Conservation (phyloP, 2,888 invertebrate species). For the Drosophila fulvimacula region DNA sequence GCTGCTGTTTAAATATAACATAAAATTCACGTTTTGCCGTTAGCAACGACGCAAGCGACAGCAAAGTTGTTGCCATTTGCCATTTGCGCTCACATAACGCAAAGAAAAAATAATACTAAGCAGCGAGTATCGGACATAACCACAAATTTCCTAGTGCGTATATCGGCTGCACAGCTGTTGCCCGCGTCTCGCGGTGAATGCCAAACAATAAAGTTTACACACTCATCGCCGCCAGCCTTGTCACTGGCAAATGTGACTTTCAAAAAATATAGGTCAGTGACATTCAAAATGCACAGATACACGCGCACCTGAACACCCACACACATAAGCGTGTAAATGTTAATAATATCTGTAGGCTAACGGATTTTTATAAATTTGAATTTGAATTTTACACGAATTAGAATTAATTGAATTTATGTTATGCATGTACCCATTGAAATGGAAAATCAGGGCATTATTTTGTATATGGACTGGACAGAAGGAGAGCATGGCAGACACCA, state of each 20-base stretch:
- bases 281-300: conserved; percentile 55
- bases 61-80: conserved; percentile 48
- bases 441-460: too few species aligned
- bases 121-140: conserved; percentile 55
- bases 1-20: conserved; percentile 29
- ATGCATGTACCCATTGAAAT: too few species aligned
- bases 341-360: not conserved
- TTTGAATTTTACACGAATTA: not conserved
- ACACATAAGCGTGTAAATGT: not conserved
- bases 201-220: conserved; percentile 16
- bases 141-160: conserved; percentile 36
- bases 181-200: conserved; percentile 54
- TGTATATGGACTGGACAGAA: too few species aligned
- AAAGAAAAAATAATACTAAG: not conserved
- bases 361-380: not conserved
- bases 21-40: conserved; percentile 41
- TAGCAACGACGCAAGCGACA: conserved; percentile 35
- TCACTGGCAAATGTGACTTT: conserved; percentile 65
- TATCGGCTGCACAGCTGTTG: conserved; percentile 58
- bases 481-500: too few species aligned
- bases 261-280: conserved; percentile 77
- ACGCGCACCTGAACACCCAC: conserved; percentile 2
- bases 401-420: not conserved
- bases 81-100: conserved; percentile 63
- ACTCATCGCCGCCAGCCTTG: conserved; percentile 20